Conservation (phyloP, 2,797 vertebrate species). For the Malacoraja senta region DNA sequence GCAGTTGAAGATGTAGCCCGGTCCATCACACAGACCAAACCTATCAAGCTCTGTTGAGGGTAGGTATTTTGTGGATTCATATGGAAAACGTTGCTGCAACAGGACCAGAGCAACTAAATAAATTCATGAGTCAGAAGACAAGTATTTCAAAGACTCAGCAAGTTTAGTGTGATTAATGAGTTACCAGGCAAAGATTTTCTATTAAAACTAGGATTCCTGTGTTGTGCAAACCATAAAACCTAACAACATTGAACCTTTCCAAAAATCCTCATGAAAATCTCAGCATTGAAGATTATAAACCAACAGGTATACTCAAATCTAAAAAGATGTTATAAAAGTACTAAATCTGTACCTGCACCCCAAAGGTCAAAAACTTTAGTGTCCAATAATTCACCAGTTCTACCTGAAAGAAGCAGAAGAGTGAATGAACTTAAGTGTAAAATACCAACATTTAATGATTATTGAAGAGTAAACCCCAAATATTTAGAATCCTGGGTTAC, state of each 20-base stretch:
- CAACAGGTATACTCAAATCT: not conserved
- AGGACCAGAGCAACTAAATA: too few relatives aligned
- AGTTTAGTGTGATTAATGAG: too few relatives aligned
- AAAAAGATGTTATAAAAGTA: not conserved
- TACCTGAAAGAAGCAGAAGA: slow-evolving; percentile 58
- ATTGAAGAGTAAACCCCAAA: slow-evolving; percentile 38
- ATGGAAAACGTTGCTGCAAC: too few relatives aligned
- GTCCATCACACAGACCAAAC: too few relatives aligned
- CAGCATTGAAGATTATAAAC: not conserved
- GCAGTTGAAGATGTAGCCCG: too few relatives aligned
- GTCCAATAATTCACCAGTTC: slow-evolving; percentile 67
- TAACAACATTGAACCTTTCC: not conserved
- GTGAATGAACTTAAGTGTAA: not conserved
- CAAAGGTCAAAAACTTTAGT: slow-evolving; percentile 84
- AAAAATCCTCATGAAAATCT: not conserved
- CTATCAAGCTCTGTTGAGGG: too few relatives aligned
- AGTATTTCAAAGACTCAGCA: too few relatives aligned
- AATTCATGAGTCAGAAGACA: too few relatives aligned
- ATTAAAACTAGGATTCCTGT: not conserved
- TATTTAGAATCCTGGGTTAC: not conserved
- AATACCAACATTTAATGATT: not conserved
- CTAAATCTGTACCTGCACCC: slow-evolving; percentile 74
- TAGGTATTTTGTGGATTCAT: too few relatives aligned
- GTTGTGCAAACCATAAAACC: not conserved
- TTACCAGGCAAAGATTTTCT: not conserved